Conservation (phyloP, 2,888 invertebrate genomes). For the Nephrotoma appendiculata region DNA sequence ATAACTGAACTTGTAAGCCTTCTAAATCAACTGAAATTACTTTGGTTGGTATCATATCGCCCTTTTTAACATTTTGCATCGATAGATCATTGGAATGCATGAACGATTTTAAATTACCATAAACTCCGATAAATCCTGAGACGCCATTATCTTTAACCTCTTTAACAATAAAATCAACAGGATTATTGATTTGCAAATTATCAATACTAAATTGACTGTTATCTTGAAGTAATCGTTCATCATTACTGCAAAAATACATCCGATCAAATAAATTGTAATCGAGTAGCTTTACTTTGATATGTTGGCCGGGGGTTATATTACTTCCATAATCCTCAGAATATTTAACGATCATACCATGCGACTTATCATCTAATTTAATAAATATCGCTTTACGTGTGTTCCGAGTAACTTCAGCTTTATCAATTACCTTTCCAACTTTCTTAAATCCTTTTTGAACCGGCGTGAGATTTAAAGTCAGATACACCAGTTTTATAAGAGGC, state of each 20-base stretch:
- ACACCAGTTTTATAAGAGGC: constrained; percentile 52
- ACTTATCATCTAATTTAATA: constrained; percentile 21
- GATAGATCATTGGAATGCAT: not conserved
- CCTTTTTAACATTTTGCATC: not conserved
- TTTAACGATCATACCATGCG: constrained; percentile 26
- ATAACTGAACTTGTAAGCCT: not conserved
- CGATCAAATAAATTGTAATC: constrained; percentile 50
- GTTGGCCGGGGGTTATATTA: not conserved
- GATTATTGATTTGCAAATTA: not conserved
- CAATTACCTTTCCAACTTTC: constrained; percentile 40
- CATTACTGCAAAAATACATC: constrained; percentile 51
- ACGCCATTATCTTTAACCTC: not conserved
- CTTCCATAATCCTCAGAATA: constrained; percentile 21
- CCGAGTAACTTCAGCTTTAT: constrained; percentile 39
- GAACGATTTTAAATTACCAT: not conserved
- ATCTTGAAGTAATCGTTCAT: constrained; percentile 39
- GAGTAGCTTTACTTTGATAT: constrained; percentile 30
- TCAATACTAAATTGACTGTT: constrained; percentile 22
- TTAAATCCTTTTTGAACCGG: constrained; percentile 3
- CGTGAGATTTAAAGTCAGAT: constrained; percentile 36
- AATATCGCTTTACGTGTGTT: constrained; percentile 32
- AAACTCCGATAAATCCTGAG: not conserved
- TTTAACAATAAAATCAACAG: not conserved
- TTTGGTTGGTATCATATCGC: not conserved
- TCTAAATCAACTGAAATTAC: not conserved